A percentile compares a stretch with the other conserved stretches of the same genome.
phyloP scores from a whole-genome alignment of 2,113 vertebrate genomes.

The Pluvialis apricaria region DNA sequence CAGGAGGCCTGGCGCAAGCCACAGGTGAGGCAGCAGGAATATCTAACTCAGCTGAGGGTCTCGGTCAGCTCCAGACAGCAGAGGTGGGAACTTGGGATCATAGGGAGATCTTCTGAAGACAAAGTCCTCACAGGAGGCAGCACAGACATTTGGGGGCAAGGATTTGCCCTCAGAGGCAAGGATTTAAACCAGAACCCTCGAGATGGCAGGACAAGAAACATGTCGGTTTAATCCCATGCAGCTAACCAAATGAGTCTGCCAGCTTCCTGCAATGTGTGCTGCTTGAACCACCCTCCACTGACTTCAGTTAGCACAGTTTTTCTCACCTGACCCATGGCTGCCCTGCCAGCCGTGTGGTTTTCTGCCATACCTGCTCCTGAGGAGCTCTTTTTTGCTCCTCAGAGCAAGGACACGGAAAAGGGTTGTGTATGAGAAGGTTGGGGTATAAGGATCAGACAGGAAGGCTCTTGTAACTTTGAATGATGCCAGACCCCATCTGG shows the following conservation, averaged over 20 bases:
- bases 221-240: neutral
- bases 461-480: neutral
- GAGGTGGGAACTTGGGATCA: neutral
- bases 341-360: neutral
- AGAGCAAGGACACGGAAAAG: neutral
- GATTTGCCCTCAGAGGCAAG: neutral
- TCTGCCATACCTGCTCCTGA: neutral
- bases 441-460: neutral
- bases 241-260: neutral
- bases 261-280: neutral
- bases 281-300: neutral
- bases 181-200: neutral
- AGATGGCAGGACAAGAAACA: neutral
- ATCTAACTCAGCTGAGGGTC: neutral
- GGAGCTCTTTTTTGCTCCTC: neutral
- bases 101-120: neutral
- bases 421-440: neutral
- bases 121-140: neutral
- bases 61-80: neutral
- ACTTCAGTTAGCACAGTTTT: neutral
- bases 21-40: neutral
- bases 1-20: fast-evolving
- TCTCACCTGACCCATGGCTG: neutral
- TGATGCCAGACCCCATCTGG: neutral
- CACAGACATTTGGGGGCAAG: neutral